Conservation (phyloP, 2,797 vertebrate species). For the Pseudochaenichthys georgianus region DNA sequence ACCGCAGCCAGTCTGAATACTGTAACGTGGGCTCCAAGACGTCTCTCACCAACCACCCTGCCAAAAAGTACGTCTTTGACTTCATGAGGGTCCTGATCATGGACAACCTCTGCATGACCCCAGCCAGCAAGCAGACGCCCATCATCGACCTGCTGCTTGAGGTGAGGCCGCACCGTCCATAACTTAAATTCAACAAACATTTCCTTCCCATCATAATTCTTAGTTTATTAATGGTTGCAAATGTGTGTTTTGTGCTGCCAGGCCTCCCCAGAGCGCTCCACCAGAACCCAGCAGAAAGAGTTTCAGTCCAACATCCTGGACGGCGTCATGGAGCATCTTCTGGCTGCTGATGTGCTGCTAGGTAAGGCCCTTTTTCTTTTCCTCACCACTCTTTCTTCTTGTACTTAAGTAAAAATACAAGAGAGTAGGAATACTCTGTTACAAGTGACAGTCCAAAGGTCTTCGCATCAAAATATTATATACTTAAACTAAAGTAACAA, state of each 20-base stretch:
- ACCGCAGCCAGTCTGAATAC: slow-evolving; percentile 98
- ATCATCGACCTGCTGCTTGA: slow-evolving; percentile 95
- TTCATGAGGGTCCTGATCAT: slow-evolving; percentile 99
- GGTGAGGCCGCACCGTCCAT: slow-evolving; percentile 77
- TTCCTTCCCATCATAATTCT: not conserved
- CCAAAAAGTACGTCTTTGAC: slow-evolving; percentile 98
- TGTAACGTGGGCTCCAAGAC: slow-evolving; percentile 98
- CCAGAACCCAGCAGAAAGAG: slow-evolving; percentile 97
- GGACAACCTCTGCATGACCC: slow-evolving; percentile 96
- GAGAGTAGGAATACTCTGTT: too few relatives aligned
- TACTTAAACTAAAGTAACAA: too few relatives aligned
- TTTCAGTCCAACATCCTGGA: slow-evolving; percentile 98
- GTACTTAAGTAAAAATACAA: too few relatives aligned
- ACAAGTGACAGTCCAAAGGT: too few relatives aligned
- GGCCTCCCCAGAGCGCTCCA: slow-evolving; percentile 98
- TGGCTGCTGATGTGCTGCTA: slow-evolving; percentile 96
- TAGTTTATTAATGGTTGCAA: not conserved
- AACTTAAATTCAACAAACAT: not conserved
- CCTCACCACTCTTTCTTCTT: too few relatives aligned
- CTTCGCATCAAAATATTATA: too few relatives aligned
- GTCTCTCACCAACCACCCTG: slow-evolving; percentile 96
- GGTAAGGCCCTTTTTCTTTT: slow-evolving; percentile 80
- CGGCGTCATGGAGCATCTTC: slow-evolving; percentile 97
- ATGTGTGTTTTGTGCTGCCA: slow-evolving; percentile 51
- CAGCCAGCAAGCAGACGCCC: slow-evolving; percentile 98